These are phyloP conservation scores for Candidula unifasciata DNA, from an alignment of 2,888 invertebrate species.

Conservation along the genomic window DNA sequence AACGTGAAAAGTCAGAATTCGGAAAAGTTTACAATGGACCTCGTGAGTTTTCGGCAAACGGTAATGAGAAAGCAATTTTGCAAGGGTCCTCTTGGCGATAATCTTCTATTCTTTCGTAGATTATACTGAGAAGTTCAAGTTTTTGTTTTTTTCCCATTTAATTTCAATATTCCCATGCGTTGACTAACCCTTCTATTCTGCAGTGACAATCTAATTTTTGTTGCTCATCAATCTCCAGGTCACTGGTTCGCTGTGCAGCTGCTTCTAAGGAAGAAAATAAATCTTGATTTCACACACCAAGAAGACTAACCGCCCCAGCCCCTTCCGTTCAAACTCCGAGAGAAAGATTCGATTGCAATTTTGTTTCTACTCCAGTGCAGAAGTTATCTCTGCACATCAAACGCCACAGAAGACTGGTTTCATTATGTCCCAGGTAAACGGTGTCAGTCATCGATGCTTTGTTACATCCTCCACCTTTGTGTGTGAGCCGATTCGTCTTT, in stretches of 20 bases:
- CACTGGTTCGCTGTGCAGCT: background rate
- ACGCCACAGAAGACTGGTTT: background rate
- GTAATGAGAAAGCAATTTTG: too few species aligned
- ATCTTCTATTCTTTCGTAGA: too few species aligned
- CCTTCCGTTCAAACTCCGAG: background rate
- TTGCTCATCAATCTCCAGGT: background rate
- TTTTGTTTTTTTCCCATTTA: too few species aligned
- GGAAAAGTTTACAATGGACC: too few species aligned
- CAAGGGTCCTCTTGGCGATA: too few species aligned
- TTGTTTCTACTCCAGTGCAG: background rate
- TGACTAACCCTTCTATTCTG: too few species aligned
- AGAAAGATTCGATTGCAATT: background rate
- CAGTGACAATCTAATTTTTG: too few species aligned
- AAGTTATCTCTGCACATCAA: constrained; percentile 7
- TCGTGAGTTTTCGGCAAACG: too few species aligned
- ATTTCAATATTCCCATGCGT: too few species aligned
- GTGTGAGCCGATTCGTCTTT: background rate
- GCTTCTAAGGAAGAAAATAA: background rate
- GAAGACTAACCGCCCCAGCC: background rate
- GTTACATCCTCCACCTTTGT: background rate
- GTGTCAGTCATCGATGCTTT: background rate
- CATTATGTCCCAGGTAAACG: background rate
- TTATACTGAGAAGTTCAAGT: too few species aligned
- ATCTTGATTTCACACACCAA: background rate
- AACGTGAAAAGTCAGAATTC: too few species aligned